A percentile compares a stretch with the other conserved stretches of the same genome.
phyloP scores from a whole-genome alignment of 2,113 vertebrate species.

The Chaenogobius annularis region DNA sequence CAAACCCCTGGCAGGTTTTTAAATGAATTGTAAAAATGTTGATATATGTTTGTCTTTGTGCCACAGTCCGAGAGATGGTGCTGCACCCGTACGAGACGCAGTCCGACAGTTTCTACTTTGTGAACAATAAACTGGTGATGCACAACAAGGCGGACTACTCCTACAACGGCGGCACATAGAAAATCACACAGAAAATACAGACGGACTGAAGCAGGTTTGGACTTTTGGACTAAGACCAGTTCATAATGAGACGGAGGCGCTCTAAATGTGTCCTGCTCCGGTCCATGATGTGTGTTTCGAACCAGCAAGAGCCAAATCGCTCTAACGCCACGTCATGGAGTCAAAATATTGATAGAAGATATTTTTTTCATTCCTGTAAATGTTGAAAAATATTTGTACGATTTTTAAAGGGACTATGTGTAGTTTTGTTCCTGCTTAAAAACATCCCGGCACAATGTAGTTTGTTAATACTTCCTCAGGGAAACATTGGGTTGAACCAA shows the following conservation, averaged over 20 bases:
- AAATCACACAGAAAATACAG: neutral
- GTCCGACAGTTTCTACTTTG: conserved; percentile 99
- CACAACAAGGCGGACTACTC: conserved; percentile 99
- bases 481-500: neutral
- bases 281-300: conserved; percentile 26
- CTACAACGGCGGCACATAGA: conserved; percentile 90
- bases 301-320: conserved; percentile 42
- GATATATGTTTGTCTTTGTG: conserved; percentile 11
- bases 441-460: neutral
- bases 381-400: conserved; percentile 34
- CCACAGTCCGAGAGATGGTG: conserved; percentile 93
- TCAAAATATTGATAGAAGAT: conserved; percentile 30
- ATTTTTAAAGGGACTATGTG: conserved; percentile 14
- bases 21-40: no score
- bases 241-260: neutral
- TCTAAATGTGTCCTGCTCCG: conserved; percentile 12
- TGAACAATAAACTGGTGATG: conserved; percentile 98
- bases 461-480: conserved; percentile 2
- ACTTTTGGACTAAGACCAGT: conserved; percentile 16
- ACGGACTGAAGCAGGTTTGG: conserved; percentile 40
- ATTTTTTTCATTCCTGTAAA: conserved; percentile 33
- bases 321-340: conserved; percentile 16
- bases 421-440: neutral
- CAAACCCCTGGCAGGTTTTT: conserved; percentile 1
- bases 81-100: conserved; percentile 94